Percentiles rank a stretch among this genome's conserved stretches.
Conservation (phyloP, 2,888 invertebrate genomes). For the Aphidoletes aphidimyza region DNA sequence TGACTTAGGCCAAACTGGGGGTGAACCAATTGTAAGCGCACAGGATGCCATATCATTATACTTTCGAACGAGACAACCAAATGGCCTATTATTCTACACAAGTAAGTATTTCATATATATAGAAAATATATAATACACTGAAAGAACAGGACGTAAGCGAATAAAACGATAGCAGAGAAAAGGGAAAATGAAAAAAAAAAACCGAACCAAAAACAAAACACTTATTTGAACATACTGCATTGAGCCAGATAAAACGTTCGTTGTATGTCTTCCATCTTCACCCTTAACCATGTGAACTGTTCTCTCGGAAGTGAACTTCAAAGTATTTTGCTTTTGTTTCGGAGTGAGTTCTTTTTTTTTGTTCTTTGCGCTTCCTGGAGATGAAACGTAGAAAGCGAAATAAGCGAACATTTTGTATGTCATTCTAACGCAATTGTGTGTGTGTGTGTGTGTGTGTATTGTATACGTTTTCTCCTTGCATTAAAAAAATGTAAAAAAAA, state of each 20-base stretch:
- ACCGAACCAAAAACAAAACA: not conserved
- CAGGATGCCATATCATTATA: constrained; percentile 90
- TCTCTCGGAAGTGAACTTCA: not conserved
- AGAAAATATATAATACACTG: too few relatives aligned
- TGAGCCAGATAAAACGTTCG: not conserved
- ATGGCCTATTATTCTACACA: constrained; percentile 92
- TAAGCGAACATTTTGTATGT: constrained; percentile 2
- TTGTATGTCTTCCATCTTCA: too few relatives aligned
- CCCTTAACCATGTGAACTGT: constrained; percentile 28
- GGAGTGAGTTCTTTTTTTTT: too few relatives aligned
- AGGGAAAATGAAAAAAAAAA: not conserved
- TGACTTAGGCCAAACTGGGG: constrained; percentile 86
- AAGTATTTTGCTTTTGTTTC: constrained; percentile 8
- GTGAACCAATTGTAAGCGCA: constrained; percentile 88
- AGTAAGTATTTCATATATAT: constrained; percentile 69
- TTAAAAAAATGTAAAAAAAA: too few relatives aligned
- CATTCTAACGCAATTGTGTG: not conserved
- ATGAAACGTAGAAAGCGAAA: not conserved
- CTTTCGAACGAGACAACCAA: constrained; percentile 92
- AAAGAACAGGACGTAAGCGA: not conserved
- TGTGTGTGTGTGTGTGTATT: not conserved
- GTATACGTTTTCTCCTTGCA: not conserved
- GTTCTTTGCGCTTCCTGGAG: not conserved
- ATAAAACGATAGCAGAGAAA: not conserved
- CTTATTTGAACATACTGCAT: not conserved